Evolutionary conservation across 2,113 vertebrate genomes (phyloP), one percentile per base, ranked within the genome.

Genomic region (Ivindomyrus marchei): DNA sequence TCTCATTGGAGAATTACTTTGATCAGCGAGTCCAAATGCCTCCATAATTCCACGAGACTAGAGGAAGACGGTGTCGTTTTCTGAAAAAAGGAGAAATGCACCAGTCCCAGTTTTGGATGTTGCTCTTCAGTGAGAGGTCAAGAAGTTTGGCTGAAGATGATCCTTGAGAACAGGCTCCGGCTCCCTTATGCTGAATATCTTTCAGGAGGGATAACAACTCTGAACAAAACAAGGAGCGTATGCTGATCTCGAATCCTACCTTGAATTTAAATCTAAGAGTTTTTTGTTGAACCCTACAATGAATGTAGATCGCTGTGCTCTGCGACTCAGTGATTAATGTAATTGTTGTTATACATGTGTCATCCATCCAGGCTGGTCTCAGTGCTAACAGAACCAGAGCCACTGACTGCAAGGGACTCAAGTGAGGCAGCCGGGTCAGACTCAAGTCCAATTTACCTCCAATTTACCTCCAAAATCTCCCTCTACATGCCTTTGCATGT

Each of bases 21-120:
- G 94, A 95, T 95, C 93, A 93, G 91, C 50, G 91, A 91, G 91
- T 94, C 92, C 94, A 94, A 95, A 95, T 93, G 92, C 93, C 90
- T 90, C 85, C 92, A 92, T 92, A 93, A 93, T 93, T 93, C 90
- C 89, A 91, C 92, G 91, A 92, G 91, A 85, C 90, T 93, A 90
- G 94, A 91, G 91, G 89, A 70, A 89, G 56, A 74, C 8, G n/a
- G 9, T 58, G 15, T 13, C 50, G 10, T n/a, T 90, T 89, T 85
- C 80, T 47, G 36, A 42, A 80, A 39, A 39, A 42, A 42, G 42
- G 31, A 19, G 11, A 39, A 77, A 31, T 13, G 70, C 19, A 27
- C 24, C 83, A 13, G 83, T 47, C 45, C 83, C 83, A 46, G 42
- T 10, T 45, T 53, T 87, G 90, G 19, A 17, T 56, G 85, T 31